Conservation (phyloP, 2,113 vertebrate species). For the Bubo bubo region DNA sequence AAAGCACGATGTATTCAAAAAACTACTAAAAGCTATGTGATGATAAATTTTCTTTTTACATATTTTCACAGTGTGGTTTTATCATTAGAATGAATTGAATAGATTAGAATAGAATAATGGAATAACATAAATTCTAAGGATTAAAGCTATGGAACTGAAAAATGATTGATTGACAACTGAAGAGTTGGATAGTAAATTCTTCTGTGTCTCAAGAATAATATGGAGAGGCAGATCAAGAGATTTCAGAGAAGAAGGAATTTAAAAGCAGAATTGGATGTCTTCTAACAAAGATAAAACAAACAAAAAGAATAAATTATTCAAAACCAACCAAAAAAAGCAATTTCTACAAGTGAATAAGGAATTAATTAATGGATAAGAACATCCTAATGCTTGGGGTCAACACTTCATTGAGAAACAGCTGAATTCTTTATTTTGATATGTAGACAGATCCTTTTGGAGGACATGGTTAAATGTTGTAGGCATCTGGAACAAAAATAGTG, state of each 20-base stretch:
- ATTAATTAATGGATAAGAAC: neutral
- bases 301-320: neutral
- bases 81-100: neutral
- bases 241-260: neutral
- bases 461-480: neutral
- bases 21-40: neutral
- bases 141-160: neutral
- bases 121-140: neutral
- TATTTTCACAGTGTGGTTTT: neutral
- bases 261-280: neutral
- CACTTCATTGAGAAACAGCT: neutral
- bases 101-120: neutral
- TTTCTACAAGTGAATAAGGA: neutral
- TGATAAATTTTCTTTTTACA: neutral
- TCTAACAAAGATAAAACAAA: neutral
- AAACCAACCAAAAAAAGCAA: rapidly evolving
- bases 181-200: neutral
- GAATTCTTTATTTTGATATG: neutral
- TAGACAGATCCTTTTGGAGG: neutral
- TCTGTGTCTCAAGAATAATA: neutral
- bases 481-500: neutral
- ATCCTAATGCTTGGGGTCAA: neutral
- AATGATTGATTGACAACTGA: neutral
- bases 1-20: neutral
- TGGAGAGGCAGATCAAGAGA: neutral